phyloP scores from a whole-genome alignment of 1,140 invertebrate species.

The Drosophila simulans region DNA sequence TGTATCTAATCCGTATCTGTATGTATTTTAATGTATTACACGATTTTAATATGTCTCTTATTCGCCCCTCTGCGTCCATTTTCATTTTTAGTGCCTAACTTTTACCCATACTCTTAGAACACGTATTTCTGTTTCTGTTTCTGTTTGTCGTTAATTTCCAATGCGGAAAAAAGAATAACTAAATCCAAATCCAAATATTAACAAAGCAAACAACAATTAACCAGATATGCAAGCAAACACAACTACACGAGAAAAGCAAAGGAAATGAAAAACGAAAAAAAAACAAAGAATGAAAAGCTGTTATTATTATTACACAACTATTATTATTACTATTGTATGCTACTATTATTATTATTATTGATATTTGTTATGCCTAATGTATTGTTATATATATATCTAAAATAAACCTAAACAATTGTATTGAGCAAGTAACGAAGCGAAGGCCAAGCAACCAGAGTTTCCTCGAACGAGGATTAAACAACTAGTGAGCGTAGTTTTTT shows the following conservation, averaged over 20 bases:
- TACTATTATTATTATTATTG: conserved; percentile 71
- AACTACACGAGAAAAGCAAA: conserved; percentile 20
- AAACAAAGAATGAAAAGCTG: conserved; percentile 65
- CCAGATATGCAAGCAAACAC: conserved; percentile 26
- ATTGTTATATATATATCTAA: conserved; percentile 74
- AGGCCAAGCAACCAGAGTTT: conserved; percentile 4
- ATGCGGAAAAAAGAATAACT: conserved; percentile 25
- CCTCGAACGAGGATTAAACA: conserved; percentile 17
- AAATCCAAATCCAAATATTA: conserved; percentile 57
- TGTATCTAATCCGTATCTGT: conserved; percentile 16
- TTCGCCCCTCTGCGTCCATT: conserved; percentile 22
- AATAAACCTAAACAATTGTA: conserved; percentile 52
- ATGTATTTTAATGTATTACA: conserved; percentile 54
- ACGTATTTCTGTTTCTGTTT: conserved; percentile 10
- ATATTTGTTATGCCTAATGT: conserved; percentile 83
- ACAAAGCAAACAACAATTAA: conserved; percentile 29
- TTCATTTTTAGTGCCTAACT: conserved; percentile 26
- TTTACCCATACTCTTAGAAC: conserved; percentile 23
- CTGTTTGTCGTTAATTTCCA: conserved; percentile 15
- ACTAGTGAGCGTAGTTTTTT: conserved; percentile 30
- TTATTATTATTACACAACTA: conserved; percentile 78
- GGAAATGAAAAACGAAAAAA: conserved; percentile 5
- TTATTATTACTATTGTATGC: conserved; percentile 71
- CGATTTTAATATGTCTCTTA: conserved; percentile 36
- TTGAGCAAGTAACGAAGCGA: conserved; percentile 37